phyloP scores from a whole-genome alignment of 2,888 invertebrate species.

The Rapana venosa region DNA sequence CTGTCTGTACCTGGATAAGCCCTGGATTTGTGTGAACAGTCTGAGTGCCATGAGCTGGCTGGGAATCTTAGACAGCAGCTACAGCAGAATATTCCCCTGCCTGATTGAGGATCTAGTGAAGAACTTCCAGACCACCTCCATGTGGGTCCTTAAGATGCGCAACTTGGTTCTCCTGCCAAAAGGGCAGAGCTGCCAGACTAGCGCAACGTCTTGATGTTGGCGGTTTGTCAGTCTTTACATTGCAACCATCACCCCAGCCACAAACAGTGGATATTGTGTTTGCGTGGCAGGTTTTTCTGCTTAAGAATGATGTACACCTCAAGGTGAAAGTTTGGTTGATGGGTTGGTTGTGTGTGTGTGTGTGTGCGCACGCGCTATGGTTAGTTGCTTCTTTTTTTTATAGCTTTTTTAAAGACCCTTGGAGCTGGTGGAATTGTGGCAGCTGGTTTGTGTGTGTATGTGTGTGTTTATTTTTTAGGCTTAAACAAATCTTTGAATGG shows the following conservation, averaged over 20 bases:
- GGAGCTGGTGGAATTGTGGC: too few species aligned
- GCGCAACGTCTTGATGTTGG: background rate
- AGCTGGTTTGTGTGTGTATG: too few species aligned
- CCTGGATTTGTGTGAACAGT: constrained; percentile 30
- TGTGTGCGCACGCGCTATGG: too few species aligned
- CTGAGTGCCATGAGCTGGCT: constrained; percentile 13
- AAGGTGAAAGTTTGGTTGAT: too few species aligned
- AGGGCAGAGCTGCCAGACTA: background rate
- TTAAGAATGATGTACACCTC: too few species aligned
- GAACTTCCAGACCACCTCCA: background rate
- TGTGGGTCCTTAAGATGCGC: constrained; percentile 10
- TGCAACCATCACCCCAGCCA: background rate
- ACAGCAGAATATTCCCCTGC: background rate
- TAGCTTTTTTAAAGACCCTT: too few species aligned
- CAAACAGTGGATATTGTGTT: background rate
- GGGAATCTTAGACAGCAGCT: background rate
- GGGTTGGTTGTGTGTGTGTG: too few species aligned
- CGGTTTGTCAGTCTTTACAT: background rate
- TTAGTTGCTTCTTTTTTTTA: too few species aligned
- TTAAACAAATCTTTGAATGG: too few species aligned
- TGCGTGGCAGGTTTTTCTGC: too few species aligned
- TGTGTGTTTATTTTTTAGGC: too few species aligned
- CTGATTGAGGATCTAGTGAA: background rate
- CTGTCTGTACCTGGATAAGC: background rate
- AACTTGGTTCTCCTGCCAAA: constrained; percentile 26